Evolutionary conservation across 1,140 invertebrate species (phyloP), one percentile per base, ranked within the genome.

Genomic region (Ylistrum balloti): DNA sequence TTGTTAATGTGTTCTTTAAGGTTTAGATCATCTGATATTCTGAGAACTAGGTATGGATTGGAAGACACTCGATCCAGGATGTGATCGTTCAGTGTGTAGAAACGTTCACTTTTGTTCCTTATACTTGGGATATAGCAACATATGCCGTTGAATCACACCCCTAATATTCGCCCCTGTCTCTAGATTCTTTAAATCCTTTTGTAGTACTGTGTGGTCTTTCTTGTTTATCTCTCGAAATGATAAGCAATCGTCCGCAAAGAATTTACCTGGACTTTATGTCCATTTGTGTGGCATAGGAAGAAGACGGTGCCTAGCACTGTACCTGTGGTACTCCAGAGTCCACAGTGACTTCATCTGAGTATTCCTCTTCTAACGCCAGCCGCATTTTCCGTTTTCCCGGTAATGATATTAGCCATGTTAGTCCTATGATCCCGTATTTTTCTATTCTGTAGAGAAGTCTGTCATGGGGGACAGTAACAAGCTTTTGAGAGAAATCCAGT

Each of bases 221-320:
- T 28, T 35, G 33, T 90, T 90, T 33, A 91, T 90, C 17, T 33
- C 15, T 22, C 89, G 87, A 13, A 92, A 93, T 0, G 92, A 85
- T 22, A 93, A 32, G 33, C 88, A 92, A 48, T 93, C 91, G 45
- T 92, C 89, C 34, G 89, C 91, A 86, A 92, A 93, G 38, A 93
- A 48, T 33, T 90, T 15, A 35, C 89, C 74, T 48, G 22, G 91
- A 91, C 32, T 91, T 93, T 0, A 93, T 91, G 85, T 32, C 91
- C 89, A 38, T 91, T 90, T 7, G 13, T 38, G 13, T 38, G 35
- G 86, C 88, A 91, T 0, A 87, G 41, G 48, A 93, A 89, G 33
- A 88, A 28, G 13, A 89, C 2, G 2, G 89, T 35, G 20, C 90
- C 88, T 28, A 92, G 45, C 32, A 90, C 91, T 11, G 90, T 91